phyloP scores from a whole-genome alignment of 1,140 invertebrate genomes.

The Ceratoteleas bidentatus region DNA sequence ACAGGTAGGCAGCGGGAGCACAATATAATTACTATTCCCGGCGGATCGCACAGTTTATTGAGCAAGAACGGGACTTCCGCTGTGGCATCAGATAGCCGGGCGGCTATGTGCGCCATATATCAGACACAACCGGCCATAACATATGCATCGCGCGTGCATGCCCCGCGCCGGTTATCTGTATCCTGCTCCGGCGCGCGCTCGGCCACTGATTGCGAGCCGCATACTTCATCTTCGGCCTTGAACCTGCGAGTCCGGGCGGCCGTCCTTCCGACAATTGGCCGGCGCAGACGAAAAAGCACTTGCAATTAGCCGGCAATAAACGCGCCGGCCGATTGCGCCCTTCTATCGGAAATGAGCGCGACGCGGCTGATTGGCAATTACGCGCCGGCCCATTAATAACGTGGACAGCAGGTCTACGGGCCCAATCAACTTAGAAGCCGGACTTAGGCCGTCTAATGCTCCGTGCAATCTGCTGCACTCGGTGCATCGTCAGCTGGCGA shows the following conservation, averaged over 20 bases:
- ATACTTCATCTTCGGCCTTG: constrained; percentile 16
- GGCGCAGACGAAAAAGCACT: constrained; percentile 27
- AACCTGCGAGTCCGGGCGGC: constrained; percentile 5
- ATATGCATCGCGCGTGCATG: constrained; percentile 58
- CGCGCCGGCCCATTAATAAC: constrained; percentile 50
- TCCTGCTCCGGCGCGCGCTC: constrained; percentile 15
- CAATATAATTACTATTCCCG: constrained; percentile 67
- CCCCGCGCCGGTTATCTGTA: constrained; percentile 39
- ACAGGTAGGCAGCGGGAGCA: constrained; percentile 28
- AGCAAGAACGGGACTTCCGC: constrained; percentile 74
- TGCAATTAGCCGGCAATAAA: constrained; percentile 43
- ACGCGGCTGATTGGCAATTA: constrained; percentile 59
- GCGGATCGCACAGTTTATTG: constrained; percentile 72
- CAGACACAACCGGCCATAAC: constrained; percentile 53
- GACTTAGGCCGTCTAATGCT: constrained; percentile 57
- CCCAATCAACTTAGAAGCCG: constrained; percentile 74
- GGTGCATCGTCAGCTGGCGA: constrained; percentile 11
- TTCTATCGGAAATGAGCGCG: constrained; percentile 65
- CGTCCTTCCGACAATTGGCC: constrained; percentile 25
- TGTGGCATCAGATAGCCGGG: constrained; percentile 69
- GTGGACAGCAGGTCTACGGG: constrained; percentile 72
- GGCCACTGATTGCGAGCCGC: constrained; percentile 34
- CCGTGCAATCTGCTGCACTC: neutral
- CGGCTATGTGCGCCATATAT: constrained; percentile 36
- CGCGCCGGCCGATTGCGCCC: constrained; percentile 47